Percentiles rank a stretch among this genome's conserved stretches.
Conservation (phyloP, 2,797 vertebrate genomes). For the Streptopelia turtur region DNA sequence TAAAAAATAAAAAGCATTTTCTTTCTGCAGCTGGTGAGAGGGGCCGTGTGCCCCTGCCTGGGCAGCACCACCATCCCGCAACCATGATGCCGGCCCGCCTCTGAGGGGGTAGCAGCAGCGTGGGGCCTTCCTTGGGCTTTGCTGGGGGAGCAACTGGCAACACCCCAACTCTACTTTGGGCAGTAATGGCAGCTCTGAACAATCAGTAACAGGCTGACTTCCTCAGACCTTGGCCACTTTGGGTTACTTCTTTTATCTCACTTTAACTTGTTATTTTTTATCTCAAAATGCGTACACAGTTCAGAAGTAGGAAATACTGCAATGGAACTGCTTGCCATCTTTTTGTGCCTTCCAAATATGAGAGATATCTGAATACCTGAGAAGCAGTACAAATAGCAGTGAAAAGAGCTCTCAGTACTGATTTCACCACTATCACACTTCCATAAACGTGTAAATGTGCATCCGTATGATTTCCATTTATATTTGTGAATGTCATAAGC, state of each 20-base stretch:
- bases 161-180: too few relatives aligned
- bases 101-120: not conserved
- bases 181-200: not conserved
- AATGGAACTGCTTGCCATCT: not conserved
- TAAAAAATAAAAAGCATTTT: not conserved
- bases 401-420: not conserved
- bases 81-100: not conserved
- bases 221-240: not conserved
- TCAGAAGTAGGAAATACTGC: not conserved
- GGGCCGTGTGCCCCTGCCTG: fast-evolving
- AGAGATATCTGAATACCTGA: not conserved
- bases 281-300: not conserved
- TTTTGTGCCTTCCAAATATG: not conserved
- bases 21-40: not conserved
- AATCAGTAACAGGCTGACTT: not conserved
- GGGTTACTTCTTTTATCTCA: not conserved
- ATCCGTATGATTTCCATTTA: not conserved
- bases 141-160: not conserved
- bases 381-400: not conserved
- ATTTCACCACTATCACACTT: not conserved
- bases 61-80: fast-evolving
- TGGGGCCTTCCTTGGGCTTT: not conserved
- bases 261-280: not conserved
- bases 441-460: fast-evolving
- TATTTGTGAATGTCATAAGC: not conserved